These are phyloP conservation scores for Orchesella cincta DNA, from an alignment of 1,140 invertebrate species.

Conservation along the genomic window DNA sequence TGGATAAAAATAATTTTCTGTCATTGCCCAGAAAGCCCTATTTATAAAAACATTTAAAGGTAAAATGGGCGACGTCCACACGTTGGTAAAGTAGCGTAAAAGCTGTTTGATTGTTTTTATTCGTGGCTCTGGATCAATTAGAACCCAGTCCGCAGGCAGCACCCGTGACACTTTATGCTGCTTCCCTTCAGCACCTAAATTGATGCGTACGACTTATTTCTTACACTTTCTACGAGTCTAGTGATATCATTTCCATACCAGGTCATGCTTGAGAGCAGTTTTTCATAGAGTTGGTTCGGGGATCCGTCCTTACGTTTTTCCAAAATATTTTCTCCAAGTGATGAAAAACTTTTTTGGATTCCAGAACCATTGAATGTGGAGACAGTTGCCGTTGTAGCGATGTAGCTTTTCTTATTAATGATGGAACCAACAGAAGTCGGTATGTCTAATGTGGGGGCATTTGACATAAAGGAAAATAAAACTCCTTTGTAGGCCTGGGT, in stretches of 20 bases:
- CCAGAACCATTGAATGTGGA: no score
- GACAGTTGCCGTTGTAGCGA: not conserved
- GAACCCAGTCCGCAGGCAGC: not conserved
- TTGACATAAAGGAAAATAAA: not conserved
- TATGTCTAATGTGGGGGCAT: not conserved
- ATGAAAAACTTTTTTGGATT: no score
- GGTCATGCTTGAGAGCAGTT: not conserved
- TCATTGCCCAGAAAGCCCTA: not conserved
- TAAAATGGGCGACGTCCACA: not conserved
- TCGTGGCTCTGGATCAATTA: not conserved
- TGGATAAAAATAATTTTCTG: not conserved
- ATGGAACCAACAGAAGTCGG: not conserved
- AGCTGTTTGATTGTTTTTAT: not conserved
- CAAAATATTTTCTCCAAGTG: no score
- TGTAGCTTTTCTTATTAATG: not conserved
- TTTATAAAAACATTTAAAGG: not conserved
- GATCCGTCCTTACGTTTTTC: not conserved
- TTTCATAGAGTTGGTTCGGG: not conserved
- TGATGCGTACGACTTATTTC: not conserved
- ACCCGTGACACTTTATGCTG: no score
- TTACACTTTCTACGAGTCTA: not conserved
- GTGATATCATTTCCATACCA: not conserved
- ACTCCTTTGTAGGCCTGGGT: not conserved
- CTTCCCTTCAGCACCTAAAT: no score
- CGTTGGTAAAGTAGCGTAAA: not conserved